These are phyloP conservation scores for Peromyscus aztecus DNA, from an alignment of 2,797 vertebrate species.

Conservation along the genomic window DNA sequence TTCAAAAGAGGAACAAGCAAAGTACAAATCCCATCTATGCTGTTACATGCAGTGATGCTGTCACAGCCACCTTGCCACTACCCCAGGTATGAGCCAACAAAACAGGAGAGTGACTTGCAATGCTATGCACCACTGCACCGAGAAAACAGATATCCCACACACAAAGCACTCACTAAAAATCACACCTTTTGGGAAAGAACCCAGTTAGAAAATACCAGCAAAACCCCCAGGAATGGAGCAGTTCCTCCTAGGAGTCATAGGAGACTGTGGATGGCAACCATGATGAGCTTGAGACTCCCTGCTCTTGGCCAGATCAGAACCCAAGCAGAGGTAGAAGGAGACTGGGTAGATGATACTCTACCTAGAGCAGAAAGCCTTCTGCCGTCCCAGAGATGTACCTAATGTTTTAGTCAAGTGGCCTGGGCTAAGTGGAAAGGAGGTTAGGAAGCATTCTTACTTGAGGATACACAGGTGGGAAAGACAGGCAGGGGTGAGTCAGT, in stretches of 20 bases:
- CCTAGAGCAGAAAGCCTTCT: slow-evolving; percentile 6
- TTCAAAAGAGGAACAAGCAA: slow-evolving; percentile 59
- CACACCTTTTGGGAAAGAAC: slow-evolving; percentile 48
- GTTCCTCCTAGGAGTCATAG: slow-evolving; percentile 50
- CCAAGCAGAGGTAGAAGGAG: background rate
- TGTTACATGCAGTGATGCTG: background rate
- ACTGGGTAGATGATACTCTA: background rate
- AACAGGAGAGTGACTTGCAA: slow-evolving; percentile 5
- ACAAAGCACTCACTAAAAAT: slow-evolving; percentile 53
- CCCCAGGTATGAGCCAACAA: background rate
- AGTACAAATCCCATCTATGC: slow-evolving; percentile 29
- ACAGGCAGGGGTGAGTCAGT: slow-evolving; percentile 27
- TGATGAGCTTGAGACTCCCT: background rate
- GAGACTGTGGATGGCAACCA: background rate
- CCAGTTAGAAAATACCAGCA: slow-evolving; percentile 48
- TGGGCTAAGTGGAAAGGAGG: slow-evolving; percentile 6
- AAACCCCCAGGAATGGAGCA: slow-evolving; percentile 35
- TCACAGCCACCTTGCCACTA: background rate
- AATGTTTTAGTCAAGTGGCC: background rate
- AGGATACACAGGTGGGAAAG: slow-evolving; percentile 7
- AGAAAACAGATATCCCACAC: slow-evolving; percentile 56
- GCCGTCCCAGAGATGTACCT: background rate
- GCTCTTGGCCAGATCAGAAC: slow-evolving; percentile 12
- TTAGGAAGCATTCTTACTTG: slow-evolving; percentile 30
- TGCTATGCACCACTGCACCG: background rate